These are phyloP conservation scores for Pocillopora meandrina DNA, from an alignment of 92 coral and sea anemone genomes.

Conservation along the genomic window DNA sequence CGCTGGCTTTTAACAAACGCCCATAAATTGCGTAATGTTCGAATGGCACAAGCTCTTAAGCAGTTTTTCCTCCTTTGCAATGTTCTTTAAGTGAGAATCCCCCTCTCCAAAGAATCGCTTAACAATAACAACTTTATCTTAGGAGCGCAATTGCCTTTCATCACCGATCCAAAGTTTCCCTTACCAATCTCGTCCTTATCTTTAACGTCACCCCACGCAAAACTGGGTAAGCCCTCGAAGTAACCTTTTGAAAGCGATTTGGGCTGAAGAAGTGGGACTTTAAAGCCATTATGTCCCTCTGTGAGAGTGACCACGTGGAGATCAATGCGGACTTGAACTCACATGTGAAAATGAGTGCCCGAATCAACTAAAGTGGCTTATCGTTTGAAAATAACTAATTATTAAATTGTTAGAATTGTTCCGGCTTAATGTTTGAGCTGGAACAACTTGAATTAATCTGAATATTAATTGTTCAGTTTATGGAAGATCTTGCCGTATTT, in stretches of 20 bases:
- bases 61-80: constrained; percentile 38
- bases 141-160: constrained; percentile 6
- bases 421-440: no score
- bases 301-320: no score
- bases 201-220: background rate
- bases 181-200: constrained; percentile 22
- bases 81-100: background rate
- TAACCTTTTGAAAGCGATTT: constrained; percentile 23
- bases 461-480: no score
- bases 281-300: background rate
- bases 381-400: no score
- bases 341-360: no score
- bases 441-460: no score
- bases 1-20: no score
- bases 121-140: background rate
- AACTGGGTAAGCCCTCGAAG: background rate
- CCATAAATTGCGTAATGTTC: no score
- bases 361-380: no score
- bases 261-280: background rate
- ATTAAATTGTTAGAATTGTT: no score
- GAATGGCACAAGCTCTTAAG: background rate
- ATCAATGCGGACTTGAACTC: no score
- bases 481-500: no score
- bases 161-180: constrained; percentile 28
- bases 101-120: constrained; percentile 5